These are phyloP conservation scores for Buathra laborator DNA, from an alignment of 2,888 invertebrate species.

Conservation along the genomic window DNA sequence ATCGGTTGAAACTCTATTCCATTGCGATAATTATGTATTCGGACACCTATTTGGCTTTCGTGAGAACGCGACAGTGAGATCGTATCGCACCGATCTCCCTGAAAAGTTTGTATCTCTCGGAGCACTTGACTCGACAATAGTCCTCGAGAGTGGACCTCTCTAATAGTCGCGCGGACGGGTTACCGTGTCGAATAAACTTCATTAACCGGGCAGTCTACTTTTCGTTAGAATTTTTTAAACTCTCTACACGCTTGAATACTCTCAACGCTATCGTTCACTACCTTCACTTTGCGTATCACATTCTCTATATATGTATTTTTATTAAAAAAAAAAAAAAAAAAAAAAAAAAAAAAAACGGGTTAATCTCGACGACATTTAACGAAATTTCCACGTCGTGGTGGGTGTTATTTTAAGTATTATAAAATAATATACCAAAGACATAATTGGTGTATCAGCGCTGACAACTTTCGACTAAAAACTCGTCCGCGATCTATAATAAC, in stretches of 20 bases:
- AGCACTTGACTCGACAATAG: conserved; percentile 37
- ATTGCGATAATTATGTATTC: not conserved
- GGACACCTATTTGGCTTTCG: not conserved
- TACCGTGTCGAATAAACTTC: conserved; percentile 52
- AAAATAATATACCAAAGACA: not conserved
- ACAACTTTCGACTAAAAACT: not conserved
- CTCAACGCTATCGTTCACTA: conserved; percentile 14
- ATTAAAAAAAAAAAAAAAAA: not conserved
- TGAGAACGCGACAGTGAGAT: not conserved
- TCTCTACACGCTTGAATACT: conserved; percentile 53
- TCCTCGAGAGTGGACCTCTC: conserved; percentile 9
- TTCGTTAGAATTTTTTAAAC: conserved; percentile 47
- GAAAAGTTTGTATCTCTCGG: not conserved
- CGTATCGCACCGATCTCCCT: too few relatives aligned
- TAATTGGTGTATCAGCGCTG: not conserved
- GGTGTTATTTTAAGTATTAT: not conserved
- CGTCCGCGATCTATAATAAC: not conserved
- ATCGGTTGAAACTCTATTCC: not conserved
- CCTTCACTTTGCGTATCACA: conserved; percentile 46
- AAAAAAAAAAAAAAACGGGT: not conserved
- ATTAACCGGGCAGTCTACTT: conserved; percentile 35
- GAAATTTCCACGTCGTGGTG: not conserved
- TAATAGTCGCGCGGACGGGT: conserved; percentile 37
- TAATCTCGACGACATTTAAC: not conserved
- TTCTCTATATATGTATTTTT: not conserved